Base-by-base conservation (phyloP, 2,888 invertebrate species). In the Trissoscelio sp. region DNA sequence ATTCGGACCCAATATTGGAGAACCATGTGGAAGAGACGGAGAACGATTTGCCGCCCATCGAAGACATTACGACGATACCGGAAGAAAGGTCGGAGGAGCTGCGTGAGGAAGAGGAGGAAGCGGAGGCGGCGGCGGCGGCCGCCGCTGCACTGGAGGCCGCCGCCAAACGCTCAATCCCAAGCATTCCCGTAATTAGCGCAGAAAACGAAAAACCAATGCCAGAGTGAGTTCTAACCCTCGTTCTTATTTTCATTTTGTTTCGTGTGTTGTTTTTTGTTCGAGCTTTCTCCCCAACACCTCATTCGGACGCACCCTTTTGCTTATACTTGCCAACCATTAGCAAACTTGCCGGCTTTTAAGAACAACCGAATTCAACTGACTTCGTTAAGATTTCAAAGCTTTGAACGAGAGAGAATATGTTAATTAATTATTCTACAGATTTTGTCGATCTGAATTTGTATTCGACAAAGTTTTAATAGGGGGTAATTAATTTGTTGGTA, bases 71-170 rank as follows among this genome's bases (percentile, higher is more conserved):
- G 55, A 91, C 91, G 79, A 91, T 91, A 80, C 91, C 91, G 34
- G 95, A 87, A 93, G 95, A 70, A 93, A 94, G 84, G 92, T 95
- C 83, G 91, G 94, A 83, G 92, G 93, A 84, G 93, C 93, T 87
- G 90, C 92, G 89, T 90, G 93, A 89, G 87, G 92, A 88, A 85
- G 92, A 88, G 84, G 92, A 88, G 88, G 92, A 88, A 86, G 94
- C 82, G 92, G 93, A 85, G 87, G 93, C 92, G 72, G 89, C 88
- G 18, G 88, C 57, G 2, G 69, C 51, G 1, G 77, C 77, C n/a
- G 85, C 86, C 18, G 83, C 83, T 20, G 85, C 82, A 1, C 69
- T 79, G 46, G 83, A 83, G 22, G 83, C 75, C n/a, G 83, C 82
- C 7, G 77, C 74, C 44, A 74, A 86, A 82, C 66, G 75, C 12